Base-by-base conservation (phyloP, 2,113 vertebrate species). In the Orthochromis indermauri region DNA sequence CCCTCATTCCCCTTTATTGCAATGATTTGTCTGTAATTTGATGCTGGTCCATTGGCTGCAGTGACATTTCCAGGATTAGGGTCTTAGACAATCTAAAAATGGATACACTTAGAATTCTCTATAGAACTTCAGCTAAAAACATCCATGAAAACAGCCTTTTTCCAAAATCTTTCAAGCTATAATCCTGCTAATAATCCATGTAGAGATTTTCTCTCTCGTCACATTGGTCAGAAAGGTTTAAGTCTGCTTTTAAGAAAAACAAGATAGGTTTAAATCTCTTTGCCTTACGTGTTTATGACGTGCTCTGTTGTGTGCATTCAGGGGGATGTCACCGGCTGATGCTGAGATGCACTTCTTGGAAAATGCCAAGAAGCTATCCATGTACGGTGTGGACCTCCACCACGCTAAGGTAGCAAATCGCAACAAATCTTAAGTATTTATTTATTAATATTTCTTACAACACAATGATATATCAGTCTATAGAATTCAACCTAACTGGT, bases 341-440 rank as follows among this genome's bases (percentile, higher is more conserved):
- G 98, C 98, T 40, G 98, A 99, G 95, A 97, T 99, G 93, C 97
- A 98, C 94, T 99, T 99, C 94, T 93, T 99, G 95, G 98, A 99
- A 95, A 99, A 99, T 85, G 98, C 98, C 94, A 99, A 99, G 97
- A 99, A 99, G 83, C 95, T 99, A 0, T 99, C 98, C 9, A 99
- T 99, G 98, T 99, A 98, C 26, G 98, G 98, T 61, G 98, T 99
- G 55, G 98, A 99, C 92, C 97, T 99, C 78, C 98, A 99, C 93
- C 98, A 99, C 80, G 98, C 98, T 53, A 99, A 99, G 98, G 98
- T 99, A 97, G 24, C 57, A 13, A 26, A 35, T 59, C 19, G 6
- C 10, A 10, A 5, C 19, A 11, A 51, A 33, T 45, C 40, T 16
- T 45, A 26, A 26, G 8, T 45, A 16, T 73, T 42, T 71, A 42